Evolutionary conservation across 2,113 vertebrate species (phyloP).

Genomic region (Todiramphus chloris): DNA sequence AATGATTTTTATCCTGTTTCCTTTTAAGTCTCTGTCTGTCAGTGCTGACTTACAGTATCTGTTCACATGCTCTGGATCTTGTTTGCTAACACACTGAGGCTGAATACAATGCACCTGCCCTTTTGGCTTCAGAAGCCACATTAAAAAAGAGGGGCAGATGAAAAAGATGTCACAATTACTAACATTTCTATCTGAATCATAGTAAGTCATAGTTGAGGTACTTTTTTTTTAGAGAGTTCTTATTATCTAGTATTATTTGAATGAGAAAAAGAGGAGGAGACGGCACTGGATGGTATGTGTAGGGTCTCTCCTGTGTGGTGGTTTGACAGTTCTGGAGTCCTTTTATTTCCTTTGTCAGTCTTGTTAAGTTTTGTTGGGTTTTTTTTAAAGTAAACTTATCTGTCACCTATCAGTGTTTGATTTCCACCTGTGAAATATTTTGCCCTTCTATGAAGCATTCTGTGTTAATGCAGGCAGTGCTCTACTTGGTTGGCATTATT

Average conservation of each 20-base stretch:
- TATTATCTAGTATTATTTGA: background rate
- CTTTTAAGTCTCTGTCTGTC: conserved; percentile 15
- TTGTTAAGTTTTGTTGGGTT: background rate
- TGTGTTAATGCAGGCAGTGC: background rate
- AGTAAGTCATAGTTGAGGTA: background rate
- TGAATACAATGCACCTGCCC: background rate
- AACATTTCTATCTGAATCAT: background rate
- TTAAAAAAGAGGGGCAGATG: background rate
- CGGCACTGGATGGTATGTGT: background rate
- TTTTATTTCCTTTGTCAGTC: background rate
- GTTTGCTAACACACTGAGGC: background rate
- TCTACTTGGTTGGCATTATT: background rate
- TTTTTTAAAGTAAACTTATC: background rate
- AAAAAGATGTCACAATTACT: background rate
- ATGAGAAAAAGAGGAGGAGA: background rate
- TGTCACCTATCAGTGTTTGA: background rate
- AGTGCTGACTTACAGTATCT: background rate
- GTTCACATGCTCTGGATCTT: background rate
- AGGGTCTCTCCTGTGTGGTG: background rate
- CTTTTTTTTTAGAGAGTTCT: background rate
- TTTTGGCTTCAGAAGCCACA: background rate
- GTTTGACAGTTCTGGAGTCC: background rate
- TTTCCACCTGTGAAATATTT: background rate
- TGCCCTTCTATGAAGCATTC: background rate
- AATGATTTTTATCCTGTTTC: background rate